Conservation (phyloP, 2,113 vertebrate species). For the Odocoileus hemionus region DNA sequence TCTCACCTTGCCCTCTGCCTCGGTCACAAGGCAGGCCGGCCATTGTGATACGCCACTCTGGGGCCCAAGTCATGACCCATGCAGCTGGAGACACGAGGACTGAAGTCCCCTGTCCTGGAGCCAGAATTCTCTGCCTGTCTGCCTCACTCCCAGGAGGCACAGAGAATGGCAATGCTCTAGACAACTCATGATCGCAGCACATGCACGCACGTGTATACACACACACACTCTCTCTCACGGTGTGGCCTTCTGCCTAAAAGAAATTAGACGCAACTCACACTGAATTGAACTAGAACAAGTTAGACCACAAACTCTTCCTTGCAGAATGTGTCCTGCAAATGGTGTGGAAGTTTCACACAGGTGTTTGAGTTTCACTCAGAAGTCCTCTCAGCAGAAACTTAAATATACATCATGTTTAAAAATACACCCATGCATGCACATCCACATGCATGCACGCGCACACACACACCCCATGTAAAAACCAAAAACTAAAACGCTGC, state of each 20-base stretch:
- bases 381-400: not conserved
- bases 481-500: not conserved
- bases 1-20: not conserved
- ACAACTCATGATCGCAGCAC: fast-evolving
- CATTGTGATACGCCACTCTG: too few species aligned
- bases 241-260: not conserved
- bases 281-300: not conserved
- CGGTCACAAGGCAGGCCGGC: not conserved
- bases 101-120: too few species aligned
- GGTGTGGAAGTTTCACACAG: not conserved
- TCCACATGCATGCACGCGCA: too few species aligned
- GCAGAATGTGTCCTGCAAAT: not conserved
- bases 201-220: fast-evolving
- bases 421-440: not conserved
- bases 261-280: not conserved
- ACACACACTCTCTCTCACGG: not conserved
- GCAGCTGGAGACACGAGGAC: not conserved
- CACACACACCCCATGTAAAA: not conserved
- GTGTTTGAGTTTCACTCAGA: not conserved
- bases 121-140: not conserved
- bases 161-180: too few species aligned
- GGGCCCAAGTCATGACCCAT: not conserved
- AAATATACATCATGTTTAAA: not conserved
- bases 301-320: not conserved
- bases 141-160: too few species aligned